Base-by-base conservation (phyloP, 2,888 invertebrate species). In the Andricus quercusramuli region DNA sequence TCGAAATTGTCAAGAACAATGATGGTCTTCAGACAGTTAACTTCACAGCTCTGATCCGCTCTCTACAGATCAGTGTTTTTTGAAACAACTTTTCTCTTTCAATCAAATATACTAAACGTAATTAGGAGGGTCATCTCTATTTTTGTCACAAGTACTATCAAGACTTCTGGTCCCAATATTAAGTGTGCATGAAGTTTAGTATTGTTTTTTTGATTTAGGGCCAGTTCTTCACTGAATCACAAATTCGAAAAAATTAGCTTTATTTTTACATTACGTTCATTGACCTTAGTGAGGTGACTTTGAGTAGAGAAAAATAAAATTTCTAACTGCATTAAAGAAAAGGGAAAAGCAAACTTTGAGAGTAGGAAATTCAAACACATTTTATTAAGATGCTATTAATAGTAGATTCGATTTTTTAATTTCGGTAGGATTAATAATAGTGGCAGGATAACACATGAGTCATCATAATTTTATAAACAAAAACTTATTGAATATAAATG, bases 101-200 rank as follows among this genome's bases (percentile, higher is more conserved):
- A 8, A 41, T 9, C 8, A 44, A 44, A 6, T 17, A 17, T 47
- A 17, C 47, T 47, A 47, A 47, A 47, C 5, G 2, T 1, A 13
- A 44, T 15, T 56, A 56, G 22, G 22, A 59, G 1, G 1, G 13
- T 20, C 11, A 56, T 56, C 0, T 56, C n/a, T 56, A 22, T 59
- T 59, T 59, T 22, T 59, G 1, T 59, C 22, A 59, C 22, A 20
- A 59, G 59, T 44, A 6, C 11, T 59, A 22, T 13, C 59, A 59
- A 59, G 59, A 59, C 20, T 22, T 22, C 59, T 13, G 22, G n/a
- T 59, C 20, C 22, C 22, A 22, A 59, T 59, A 22, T 59, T 59
- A 56, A 56, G 22, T 70, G 20, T 74, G 74, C 74, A 74, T 74
- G 74, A 74, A 59, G 56, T 74, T 70, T 70, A 70, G 70, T 70